phyloP scores from a whole-genome alignment of 2,797 vertebrate genomes.

The Malacoctenus gilli region DNA sequence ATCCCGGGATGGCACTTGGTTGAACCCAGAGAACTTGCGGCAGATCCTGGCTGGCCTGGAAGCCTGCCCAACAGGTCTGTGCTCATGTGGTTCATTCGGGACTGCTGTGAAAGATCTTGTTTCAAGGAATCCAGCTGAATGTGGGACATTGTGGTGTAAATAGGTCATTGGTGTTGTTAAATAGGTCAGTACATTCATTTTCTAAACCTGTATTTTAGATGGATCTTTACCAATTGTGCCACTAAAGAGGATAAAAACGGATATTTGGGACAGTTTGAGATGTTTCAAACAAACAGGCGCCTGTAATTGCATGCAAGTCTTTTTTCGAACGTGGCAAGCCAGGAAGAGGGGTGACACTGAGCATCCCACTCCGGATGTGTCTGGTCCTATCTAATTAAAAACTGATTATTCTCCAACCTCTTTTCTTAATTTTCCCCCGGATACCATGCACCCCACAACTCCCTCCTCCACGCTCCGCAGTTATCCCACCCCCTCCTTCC shows the following conservation, averaged over 20 bases:
- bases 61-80: slow-evolving; percentile 86
- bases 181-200: no score
- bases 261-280: slow-evolving; percentile 2
- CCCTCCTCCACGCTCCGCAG: slow-evolving; percentile 35
- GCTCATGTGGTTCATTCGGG: slow-evolving; percentile 5
- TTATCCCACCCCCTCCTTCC: slow-evolving; percentile 25
- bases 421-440: slow-evolving; percentile 67
- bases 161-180: no score
- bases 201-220: no score
- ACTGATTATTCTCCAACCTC: slow-evolving; percentile 58
- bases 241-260: no score
- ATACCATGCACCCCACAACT: slow-evolving; percentile 36
- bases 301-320: slow-evolving; percentile 53
- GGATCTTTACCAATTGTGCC: no score
- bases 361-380: slow-evolving; percentile 66
- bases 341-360: slow-evolving; percentile 53
- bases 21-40: slow-evolving; percentile 89
- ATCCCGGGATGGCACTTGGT: slow-evolving; percentile 91
- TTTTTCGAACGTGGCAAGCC: slow-evolving; percentile 46
- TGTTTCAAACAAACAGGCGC: slow-evolving; percentile 11
- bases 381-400: slow-evolving; percentile 78
- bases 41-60: slow-evolving; percentile 91
- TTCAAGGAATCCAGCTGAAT: no score
- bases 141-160: no score
- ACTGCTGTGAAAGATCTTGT: no score